These are phyloP conservation scores for Scomberomorus guttatus DNA, from an alignment of 2,797 vertebrate species.

Conservation along the genomic window DNA sequence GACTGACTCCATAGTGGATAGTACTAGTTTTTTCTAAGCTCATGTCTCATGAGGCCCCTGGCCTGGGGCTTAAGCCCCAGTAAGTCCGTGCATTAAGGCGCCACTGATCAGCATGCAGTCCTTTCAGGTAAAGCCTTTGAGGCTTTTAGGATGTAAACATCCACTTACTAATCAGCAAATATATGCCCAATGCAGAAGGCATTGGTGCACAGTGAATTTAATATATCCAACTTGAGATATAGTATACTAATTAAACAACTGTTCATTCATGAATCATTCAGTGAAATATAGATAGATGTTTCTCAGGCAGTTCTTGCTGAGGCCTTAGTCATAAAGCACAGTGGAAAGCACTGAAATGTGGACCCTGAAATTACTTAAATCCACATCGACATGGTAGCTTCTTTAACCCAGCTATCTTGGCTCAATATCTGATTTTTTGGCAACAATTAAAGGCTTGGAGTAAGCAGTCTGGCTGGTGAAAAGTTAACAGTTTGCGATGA, in stretches of 20 bases:
- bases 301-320: not conserved
- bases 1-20: too few relatives aligned
- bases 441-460: slow-evolving; percentile 8
- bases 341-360: not conserved
- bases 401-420: not conserved
- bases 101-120: not conserved
- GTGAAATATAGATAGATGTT: slow-evolving; percentile 3
- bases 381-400: not conserved
- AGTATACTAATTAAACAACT: too few relatives aligned
- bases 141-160: not conserved
- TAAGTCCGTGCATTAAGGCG: too few relatives aligned
- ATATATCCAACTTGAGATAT: not conserved
- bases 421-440: not conserved
- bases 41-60: too few relatives aligned
- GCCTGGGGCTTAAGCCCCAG: too few relatives aligned
- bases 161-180: not conserved
- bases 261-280: not conserved
- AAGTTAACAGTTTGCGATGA: not conserved
- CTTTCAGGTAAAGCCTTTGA: not conserved
- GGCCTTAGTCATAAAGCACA: not conserved
- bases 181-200: not conserved
- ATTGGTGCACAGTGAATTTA: not conserved
- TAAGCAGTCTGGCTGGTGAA: slow-evolving; percentile 5
- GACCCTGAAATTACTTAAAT: not conserved
- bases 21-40: too few relatives aligned